Evolutionary conservation across 2,113 vertebrate genomes (phyloP).

Genomic region (Misgurnus mizolepis): DNA sequence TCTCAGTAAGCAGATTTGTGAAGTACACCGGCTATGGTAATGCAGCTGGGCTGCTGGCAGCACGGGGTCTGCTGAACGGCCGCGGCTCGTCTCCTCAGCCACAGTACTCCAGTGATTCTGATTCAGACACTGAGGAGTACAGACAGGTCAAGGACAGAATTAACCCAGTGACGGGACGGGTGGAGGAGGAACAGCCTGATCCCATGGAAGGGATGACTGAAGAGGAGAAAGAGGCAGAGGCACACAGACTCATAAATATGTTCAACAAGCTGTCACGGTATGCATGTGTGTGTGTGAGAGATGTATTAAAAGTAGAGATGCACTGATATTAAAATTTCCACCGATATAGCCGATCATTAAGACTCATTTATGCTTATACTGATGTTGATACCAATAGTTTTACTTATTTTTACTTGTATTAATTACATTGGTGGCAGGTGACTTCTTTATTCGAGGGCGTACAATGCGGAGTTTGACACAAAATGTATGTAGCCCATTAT

Average conservation of each 20-base stretch:
- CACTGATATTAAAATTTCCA: too few relatives aligned
- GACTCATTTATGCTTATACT: too few relatives aligned
- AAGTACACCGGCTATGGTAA: constrained; percentile 84
- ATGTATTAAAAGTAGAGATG: not conserved
- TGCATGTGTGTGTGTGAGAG: constrained; percentile 16
- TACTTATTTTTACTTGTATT: too few relatives aligned
- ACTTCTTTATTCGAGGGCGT: too few relatives aligned
- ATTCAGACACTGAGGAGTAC: constrained; percentile 83
- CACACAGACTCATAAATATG: constrained; percentile 72
- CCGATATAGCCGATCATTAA: too few relatives aligned
- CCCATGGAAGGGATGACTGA: constrained; percentile 81
- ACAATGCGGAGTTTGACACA: too few relatives aligned
- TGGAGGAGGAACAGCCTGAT: constrained; percentile 75
- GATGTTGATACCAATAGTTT: too few relatives aligned
- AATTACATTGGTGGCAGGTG: too few relatives aligned
- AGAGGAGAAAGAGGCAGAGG: constrained; percentile 80
- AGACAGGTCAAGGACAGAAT: constrained; percentile 71
- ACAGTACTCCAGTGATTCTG: constrained; percentile 77
- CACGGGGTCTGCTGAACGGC: constrained; percentile 72
- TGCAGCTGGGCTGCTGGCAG: constrained; percentile 78
- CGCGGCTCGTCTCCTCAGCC: constrained; percentile 18
- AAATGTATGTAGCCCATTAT: too few relatives aligned
- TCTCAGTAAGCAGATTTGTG: constrained; percentile 76
- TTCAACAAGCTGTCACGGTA: constrained; percentile 70
- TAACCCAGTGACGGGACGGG: constrained; percentile 78